A percentile compares a stretch with the other conserved stretches of the same genome.
These are phyloP conservation scores for Aradophagus sp. DNA, from an alignment of 1,140 invertebrate genomes.

Conservation along the genomic window DNA sequence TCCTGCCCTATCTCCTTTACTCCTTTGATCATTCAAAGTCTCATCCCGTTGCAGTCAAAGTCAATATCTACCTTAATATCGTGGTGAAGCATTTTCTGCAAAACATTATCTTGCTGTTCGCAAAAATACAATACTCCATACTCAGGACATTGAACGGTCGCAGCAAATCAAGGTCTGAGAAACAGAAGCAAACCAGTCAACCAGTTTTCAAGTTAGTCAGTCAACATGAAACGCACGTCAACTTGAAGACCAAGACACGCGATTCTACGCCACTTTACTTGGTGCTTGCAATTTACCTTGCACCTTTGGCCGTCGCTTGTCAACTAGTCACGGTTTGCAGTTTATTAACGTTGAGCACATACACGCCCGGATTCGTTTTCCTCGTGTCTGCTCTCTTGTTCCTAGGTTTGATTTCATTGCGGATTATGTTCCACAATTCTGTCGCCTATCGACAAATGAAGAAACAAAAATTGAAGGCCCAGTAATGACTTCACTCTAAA, in stretches of 20 bases:
- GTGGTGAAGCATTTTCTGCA: constrained; percentile 59
- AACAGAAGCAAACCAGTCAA: constrained; percentile 11
- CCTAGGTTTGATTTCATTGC: constrained; percentile 64
- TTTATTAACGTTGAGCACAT: constrained; percentile 63
- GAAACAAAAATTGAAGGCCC: constrained; percentile 52
- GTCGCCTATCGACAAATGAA: constrained; percentile 28
- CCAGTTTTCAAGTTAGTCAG: not conserved
- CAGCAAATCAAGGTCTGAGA: constrained; percentile 7
- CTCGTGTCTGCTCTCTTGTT: constrained; percentile 63
- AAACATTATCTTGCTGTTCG: constrained; percentile 62
- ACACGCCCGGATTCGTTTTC: constrained; percentile 71
- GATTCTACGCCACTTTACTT: constrained; percentile 41
- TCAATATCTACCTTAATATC: constrained; percentile 61
- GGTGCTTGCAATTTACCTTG: constrained; percentile 63
- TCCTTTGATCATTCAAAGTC: constrained; percentile 70
- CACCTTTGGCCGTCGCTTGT: constrained; percentile 61
- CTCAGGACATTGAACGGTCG: constrained; percentile 21
- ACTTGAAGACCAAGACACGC: constrained; percentile 51
- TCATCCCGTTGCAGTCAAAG: constrained; percentile 63
- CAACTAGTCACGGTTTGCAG: constrained; percentile 61
- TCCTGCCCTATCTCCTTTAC: constrained; percentile 70
- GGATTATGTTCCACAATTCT: constrained; percentile 63
- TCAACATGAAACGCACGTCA: constrained; percentile 21
- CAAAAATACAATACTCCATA: constrained; percentile 48
- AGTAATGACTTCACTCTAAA: constrained; percentile 1